Conservation (phyloP, 2,797 vertebrate species). For the Ceryle rudis region DNA sequence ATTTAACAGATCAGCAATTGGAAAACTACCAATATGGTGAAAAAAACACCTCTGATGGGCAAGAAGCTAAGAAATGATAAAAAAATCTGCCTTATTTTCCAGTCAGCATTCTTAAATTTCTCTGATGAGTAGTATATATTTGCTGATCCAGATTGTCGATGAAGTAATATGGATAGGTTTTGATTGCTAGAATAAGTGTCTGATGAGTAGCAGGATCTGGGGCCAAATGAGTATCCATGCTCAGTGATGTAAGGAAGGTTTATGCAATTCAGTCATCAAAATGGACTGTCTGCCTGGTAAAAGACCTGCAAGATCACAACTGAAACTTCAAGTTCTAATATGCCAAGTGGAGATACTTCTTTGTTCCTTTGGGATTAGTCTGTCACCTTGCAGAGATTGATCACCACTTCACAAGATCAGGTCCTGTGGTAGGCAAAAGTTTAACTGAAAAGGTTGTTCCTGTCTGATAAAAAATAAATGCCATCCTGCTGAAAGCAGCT, state of each 20-base stretch:
- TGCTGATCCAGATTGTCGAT: slow-evolving; percentile 12
- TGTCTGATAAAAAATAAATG: slow-evolving; percentile 7
- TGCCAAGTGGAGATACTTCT: not conserved
- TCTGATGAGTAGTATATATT: not conserved
- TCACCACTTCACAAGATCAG: not conserved
- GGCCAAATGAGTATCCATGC: not conserved
- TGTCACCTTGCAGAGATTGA: not conserved
- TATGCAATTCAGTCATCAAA: not conserved
- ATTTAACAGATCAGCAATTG: slow-evolving; percentile 27
- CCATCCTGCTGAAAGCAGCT: not conserved
- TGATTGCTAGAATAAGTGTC: not conserved
- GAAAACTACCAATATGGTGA: slow-evolving; percentile 11
- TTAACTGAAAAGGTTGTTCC: not conserved
- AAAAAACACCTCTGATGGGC: not conserved
- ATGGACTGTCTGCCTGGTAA: not conserved
- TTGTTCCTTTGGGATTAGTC: not conserved
- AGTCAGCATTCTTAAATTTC: slow-evolving; percentile 13
- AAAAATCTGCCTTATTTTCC: slow-evolving; percentile 10
- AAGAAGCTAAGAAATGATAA: slow-evolving; percentile 26
- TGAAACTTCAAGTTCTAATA: not conserved
- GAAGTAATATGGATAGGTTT: not conserved
- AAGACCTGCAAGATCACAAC: not conserved
- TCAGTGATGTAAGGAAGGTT: not conserved
- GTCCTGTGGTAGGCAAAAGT: not conserved
- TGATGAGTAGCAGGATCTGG: not conserved